Percentiles rank a stretch among this genome's conserved stretches.
These are phyloP conservation scores for Eupithecia subfuscata DNA, from an alignment of 2,888 invertebrate genomes.

Conservation along the genomic window DNA sequence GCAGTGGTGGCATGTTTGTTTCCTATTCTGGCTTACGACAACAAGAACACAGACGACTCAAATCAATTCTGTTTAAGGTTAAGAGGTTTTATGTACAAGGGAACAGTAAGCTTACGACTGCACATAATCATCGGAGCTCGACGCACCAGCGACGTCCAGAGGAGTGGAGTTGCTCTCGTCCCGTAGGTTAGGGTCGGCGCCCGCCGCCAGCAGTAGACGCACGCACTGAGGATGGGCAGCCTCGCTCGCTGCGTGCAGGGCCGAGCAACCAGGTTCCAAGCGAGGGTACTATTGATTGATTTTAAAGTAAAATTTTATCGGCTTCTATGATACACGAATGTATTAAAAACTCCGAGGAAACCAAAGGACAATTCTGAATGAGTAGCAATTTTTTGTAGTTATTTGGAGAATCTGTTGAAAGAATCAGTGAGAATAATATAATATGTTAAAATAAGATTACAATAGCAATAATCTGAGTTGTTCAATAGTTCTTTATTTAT, in stretches of 20 bases:
- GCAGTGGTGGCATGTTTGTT: too few species aligned
- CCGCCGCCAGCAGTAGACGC: background rate
- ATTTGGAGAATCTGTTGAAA: too few species aligned
- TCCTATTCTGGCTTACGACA: background rate
- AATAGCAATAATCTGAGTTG: too few species aligned
- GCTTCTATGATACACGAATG: too few species aligned
- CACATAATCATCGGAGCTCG: background rate
- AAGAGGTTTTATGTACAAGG: background rate
- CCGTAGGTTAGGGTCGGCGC: background rate
- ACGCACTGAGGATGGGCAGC: background rate
- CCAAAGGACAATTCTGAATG: too few species aligned
- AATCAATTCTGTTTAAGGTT: background rate
- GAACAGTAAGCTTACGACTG: background rate
- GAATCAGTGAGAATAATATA: too few species aligned
- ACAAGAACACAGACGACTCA: too few species aligned
- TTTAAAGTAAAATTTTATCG: too few species aligned
- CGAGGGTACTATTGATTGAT: background rate
- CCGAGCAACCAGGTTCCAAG: background rate
- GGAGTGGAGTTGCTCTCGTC: background rate
- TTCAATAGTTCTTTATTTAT: too few species aligned
- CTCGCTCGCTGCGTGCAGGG: background rate
- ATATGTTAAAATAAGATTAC: too few species aligned
- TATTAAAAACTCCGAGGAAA: background rate
- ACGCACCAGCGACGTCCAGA: background rate
- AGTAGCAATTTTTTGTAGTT: too few species aligned